Conservation (phyloP, 2,113 vertebrate genomes). For the Ursus arctos region DNA sequence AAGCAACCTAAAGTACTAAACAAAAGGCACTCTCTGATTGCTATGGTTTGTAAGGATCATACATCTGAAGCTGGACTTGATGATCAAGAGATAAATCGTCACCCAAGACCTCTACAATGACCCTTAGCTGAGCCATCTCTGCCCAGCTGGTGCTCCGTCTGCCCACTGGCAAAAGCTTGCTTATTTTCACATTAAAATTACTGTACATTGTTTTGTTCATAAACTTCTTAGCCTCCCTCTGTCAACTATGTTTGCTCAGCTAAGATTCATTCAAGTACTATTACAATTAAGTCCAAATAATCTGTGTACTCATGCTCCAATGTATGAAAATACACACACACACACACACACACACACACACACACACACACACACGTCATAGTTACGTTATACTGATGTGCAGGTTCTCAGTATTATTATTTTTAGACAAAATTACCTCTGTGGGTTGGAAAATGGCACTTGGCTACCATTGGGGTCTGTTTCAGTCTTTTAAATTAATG, state of each 20-base stretch:
- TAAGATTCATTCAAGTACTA: neutral
- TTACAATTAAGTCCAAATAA: neutral
- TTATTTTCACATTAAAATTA: conserved; percentile 58
- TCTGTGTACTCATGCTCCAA: neutral
- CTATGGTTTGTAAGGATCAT: neutral
- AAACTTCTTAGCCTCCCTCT: conserved; percentile 35
- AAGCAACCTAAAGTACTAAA: conserved; percentile 19
- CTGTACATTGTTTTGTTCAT: neutral
- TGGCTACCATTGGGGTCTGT: neutral
- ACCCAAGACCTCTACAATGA: neutral
- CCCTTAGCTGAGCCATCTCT: conserved; percentile 41
- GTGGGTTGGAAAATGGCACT: neutral
- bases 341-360: neutral
- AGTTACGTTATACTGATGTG: neutral
- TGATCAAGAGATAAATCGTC: conserved; percentile 22
- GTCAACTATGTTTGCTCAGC: conserved; percentile 34
- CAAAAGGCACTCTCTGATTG: neutral
- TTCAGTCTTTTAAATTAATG: conserved; percentile 51
- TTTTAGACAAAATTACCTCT: conserved; percentile 24
- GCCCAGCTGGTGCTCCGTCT: conserved; percentile 60
- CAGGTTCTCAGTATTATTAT: neutral
- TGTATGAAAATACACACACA: neutral
- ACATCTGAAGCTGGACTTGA: neutral
- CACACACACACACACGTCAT: neutral
- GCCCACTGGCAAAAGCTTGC: neutral